phyloP scores from a whole-genome alignment of 1,140 invertebrate genomes.

The Rhizoglyphus robini region DNA sequence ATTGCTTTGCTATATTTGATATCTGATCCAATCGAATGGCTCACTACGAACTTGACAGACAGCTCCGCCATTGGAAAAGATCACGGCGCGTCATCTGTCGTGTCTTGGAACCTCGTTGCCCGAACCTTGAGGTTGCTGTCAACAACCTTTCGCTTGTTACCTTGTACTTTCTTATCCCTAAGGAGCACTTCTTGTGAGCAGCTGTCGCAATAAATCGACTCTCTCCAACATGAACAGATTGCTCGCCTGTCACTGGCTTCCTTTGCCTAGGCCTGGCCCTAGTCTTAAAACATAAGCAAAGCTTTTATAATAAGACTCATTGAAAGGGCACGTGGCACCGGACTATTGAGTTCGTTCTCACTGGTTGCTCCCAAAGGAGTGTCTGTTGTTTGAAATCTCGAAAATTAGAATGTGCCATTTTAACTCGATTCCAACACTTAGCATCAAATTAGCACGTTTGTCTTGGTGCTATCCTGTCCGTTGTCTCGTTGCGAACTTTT shows the following conservation, averaged over 20 bases:
- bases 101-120: neutral
- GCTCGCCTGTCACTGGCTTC: slow-evolving; percentile 2
- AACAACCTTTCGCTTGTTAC: neutral
- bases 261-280: neutral
- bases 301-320: no score
- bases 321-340: slow-evolving; percentile 8
- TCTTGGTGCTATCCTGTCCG: neutral
- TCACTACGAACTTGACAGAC: no score
- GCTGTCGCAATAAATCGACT: slow-evolving; percentile 6
- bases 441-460: slow-evolving; percentile 7
- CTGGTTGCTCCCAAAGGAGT: neutral
- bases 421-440: neutral
- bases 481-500: neutral
- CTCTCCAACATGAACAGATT: neutral
- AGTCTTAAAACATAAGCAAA: no score
- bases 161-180: neutral
- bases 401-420: neutral
- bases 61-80: no score
- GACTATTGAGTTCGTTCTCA: neutral
- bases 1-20: no score
- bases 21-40: no score
- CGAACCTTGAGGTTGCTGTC: no score
- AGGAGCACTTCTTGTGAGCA: neutral
- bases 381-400: neutral
- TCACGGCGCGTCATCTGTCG: slow-evolving; percentile 7